These are phyloP conservation scores for Apocrypta bakeri DNA, from an alignment of 1,140 invertebrate species.

Conservation along the genomic window DNA sequence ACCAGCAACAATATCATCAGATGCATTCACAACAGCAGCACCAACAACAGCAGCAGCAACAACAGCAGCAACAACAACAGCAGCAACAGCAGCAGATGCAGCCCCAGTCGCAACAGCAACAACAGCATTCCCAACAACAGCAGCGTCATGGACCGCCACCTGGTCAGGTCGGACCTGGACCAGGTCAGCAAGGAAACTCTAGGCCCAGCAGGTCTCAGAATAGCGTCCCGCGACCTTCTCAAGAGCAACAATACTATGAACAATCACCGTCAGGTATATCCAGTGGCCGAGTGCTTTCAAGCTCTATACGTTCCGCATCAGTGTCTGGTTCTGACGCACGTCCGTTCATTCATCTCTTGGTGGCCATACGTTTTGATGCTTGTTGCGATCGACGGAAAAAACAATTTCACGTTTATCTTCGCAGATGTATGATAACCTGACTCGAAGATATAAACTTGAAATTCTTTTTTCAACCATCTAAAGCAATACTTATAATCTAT, in stretches of 20 bases:
- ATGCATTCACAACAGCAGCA: neutral
- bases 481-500: neutral
- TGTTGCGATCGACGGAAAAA: neutral
- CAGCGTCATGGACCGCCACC: constrained; percentile 18
- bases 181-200: constrained; percentile 8
- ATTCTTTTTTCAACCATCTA: neutral
- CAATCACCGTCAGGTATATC: constrained; percentile 39
- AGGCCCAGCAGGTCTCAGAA: neutral
- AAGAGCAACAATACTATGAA: constrained; percentile 43
- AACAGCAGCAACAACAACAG: neutral
- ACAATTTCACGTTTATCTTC: constrained; percentile 22
- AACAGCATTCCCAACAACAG: neutral
- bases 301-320: neutral
- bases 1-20: constrained; percentile 8
- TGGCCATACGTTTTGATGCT: constrained; percentile 1
- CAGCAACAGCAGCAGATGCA: neutral
- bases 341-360: constrained; percentile 23
- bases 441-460: neutral
- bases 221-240: neutral
- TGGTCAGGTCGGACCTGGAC: neutral
- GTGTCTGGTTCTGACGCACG: constrained; percentile 27
- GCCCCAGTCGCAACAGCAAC: neutral
- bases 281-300: neutral
- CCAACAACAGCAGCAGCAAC: neutral
- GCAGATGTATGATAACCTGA: neutral